Evolutionary conservation across 1,140 invertebrate genomes (phyloP).

Genomic region (Aphis gossypii): DNA sequence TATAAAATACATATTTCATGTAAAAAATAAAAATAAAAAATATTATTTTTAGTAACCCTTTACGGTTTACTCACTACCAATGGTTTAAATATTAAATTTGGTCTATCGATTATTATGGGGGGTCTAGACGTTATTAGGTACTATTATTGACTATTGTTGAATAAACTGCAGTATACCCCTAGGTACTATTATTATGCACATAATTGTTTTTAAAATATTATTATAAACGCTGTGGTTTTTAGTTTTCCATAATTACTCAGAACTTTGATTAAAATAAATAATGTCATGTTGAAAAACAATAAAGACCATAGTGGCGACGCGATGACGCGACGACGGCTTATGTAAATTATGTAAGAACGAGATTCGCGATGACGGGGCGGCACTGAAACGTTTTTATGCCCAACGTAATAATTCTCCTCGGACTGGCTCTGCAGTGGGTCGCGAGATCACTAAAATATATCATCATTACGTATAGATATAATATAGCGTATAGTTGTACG

Average conservation of each 20-base stretch:
- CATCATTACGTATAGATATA: accelerated
- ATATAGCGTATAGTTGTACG: neutral
- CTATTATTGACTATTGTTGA: neutral
- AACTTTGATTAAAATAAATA: neutral
- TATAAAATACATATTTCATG: neutral
- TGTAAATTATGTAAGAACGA: neutral
- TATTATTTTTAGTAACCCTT: neutral
- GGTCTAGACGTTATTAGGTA: neutral
- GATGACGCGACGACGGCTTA: neutral
- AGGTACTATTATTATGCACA: no score
- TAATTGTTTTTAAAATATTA: neutral
- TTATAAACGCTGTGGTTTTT: neutral
- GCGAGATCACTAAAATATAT: neutral
- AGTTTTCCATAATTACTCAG: neutral
- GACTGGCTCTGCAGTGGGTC: neutral
- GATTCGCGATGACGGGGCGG: neutral
- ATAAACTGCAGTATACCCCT: neutral
- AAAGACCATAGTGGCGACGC: no score
- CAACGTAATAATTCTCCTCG: neutral
- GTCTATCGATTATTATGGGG: neutral
- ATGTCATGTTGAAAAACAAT: neutral
- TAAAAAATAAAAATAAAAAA: neutral
- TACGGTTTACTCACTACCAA: neutral
- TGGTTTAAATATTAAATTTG: neutral
- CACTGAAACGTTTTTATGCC: no score